A percentile compares a stretch with the other conserved stretches of the same genome.
These are phyloP conservation scores for Montipora efflorescens DNA, from an alignment of 64 coral and sea anemone genomes.

Conservation along the genomic window DNA sequence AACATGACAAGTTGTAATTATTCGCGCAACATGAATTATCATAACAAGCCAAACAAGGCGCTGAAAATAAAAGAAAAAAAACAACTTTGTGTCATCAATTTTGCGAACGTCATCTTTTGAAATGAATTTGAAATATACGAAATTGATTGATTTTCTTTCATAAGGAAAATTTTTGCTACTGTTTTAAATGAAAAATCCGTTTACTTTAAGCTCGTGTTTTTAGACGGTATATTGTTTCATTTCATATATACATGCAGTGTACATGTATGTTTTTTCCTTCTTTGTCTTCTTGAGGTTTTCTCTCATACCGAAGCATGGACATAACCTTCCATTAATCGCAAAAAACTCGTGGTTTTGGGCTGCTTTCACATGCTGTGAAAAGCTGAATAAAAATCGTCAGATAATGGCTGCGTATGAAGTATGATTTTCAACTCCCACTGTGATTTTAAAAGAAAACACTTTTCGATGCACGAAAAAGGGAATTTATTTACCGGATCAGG, in stretches of 20 bases:
- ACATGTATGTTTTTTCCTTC: too few relatives aligned
- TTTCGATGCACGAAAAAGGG: not conserved
- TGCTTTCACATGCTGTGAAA: not conserved
- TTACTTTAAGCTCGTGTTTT: too few relatives aligned
- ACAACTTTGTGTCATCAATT: not conserved
- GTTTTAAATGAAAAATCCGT: too few relatives aligned
- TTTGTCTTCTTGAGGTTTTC: too few relatives aligned
- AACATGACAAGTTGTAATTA: constrained; percentile 27
- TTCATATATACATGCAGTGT: not conserved
- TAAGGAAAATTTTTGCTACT: too few relatives aligned
- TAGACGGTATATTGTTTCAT: too few relatives aligned
- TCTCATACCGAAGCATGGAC: too few relatives aligned
- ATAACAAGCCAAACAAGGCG: not conserved
- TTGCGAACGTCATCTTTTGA: not conserved
- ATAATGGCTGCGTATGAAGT: constrained; percentile 5
- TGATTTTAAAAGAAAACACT: not conserved
- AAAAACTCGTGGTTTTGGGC: not conserved
- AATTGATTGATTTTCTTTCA: not conserved
- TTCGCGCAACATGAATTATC: constrained; percentile 30
- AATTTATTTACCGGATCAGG: not conserved
- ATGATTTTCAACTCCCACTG: not conserved
- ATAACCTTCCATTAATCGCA: not conserved
- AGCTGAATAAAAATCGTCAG: constrained; percentile 9
- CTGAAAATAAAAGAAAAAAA: not conserved
- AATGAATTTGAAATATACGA: not conserved